Percentiles rank a stretch among this genome's conserved stretches.
These are phyloP conservation scores for Siphlonurus alternatus DNA, from an alignment of 2,888 invertebrate species.

Conservation along the genomic window DNA sequence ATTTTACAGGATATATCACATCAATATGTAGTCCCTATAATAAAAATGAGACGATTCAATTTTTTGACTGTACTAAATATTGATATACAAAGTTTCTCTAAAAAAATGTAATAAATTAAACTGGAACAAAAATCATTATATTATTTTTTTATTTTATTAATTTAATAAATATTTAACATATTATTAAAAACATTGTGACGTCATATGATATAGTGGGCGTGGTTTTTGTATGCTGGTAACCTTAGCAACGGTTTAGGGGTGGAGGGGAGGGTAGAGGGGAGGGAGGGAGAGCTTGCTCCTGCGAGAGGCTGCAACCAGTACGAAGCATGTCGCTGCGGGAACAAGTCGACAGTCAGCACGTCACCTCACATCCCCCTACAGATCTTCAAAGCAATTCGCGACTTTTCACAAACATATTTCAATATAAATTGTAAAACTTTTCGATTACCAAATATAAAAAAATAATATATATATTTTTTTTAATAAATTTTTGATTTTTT, in stretches of 20 bases:
- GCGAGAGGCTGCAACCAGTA: conserved; percentile 1
- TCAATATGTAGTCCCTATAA: too few species aligned
- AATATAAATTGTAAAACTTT: background rate
- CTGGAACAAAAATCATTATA: too few species aligned
- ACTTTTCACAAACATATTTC: background rate
- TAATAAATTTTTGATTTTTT: too few species aligned
- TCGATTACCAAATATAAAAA: background rate
- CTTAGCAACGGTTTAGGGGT: background rate
- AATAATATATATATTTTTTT: background rate
- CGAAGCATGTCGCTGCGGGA: background rate
- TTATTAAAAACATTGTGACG: background rate
- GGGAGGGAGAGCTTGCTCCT: background rate
- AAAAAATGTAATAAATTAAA: background rate
- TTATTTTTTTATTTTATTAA: too few species aligned
- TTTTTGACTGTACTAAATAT: too few species aligned
- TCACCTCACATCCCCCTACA: too few species aligned
- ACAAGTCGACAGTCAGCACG: too few species aligned
- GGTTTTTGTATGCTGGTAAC: background rate
- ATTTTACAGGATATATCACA: too few species aligned
- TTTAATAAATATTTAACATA: too few species aligned
- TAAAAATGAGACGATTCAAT: too few species aligned
- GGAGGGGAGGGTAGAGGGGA: background rate
- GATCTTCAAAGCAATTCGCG: background rate
- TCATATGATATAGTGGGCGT: background rate
- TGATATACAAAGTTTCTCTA: too few species aligned